Evolutionary conservation across 2,888 invertebrate species (phyloP).

Genomic region (Caenorhabditis zanzibari): DNA sequence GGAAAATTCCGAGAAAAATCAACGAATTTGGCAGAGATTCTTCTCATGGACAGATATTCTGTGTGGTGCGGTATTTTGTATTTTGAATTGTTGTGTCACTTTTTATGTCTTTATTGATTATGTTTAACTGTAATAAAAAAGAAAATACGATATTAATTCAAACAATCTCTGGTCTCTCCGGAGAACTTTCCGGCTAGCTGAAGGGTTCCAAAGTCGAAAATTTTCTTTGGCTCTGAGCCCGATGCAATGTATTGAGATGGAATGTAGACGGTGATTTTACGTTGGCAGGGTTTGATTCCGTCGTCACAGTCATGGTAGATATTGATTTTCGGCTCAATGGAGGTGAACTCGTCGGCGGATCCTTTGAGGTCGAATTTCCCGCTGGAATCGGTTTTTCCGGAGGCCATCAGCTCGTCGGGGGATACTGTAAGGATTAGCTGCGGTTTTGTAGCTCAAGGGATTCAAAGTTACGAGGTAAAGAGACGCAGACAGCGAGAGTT

Average conservation of each 20-base stretch:
- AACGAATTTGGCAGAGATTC: conserved; percentile 73
- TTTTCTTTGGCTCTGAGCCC: conserved; percentile 73
- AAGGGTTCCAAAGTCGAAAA: conserved; percentile 74
- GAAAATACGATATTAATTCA: conserved; percentile 61
- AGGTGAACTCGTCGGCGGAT: conserved; percentile 71
- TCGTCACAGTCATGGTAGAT: conserved; percentile 69
- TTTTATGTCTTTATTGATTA: conserved; percentile 66
- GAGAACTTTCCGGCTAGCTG: conserved; percentile 74
- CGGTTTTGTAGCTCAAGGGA: too few relatives aligned
- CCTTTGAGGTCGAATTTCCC: conserved; percentile 70
- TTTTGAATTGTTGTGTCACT: conserved; percentile 66
- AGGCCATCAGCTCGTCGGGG: conserved; percentile 72
- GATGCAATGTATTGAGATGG: conserved; percentile 75
- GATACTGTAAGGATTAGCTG: conserved; percentile 50
- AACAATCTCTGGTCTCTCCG: conserved; percentile 73
- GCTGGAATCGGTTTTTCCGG: conserved; percentile 60
- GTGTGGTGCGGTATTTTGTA: conserved; percentile 68
- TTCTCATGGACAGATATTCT: conserved; percentile 74
- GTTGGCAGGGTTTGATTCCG: conserved; percentile 76
- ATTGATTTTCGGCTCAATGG: conserved; percentile 73
- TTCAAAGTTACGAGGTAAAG: too few relatives aligned
- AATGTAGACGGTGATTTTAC: conserved; percentile 79
- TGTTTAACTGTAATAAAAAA: conserved; percentile 27
- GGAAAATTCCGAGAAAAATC: conserved; percentile 65
- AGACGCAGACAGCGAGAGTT: too few relatives aligned